A percentile compares a stretch with the other conserved stretches of the same genome.
Evolutionary conservation across 2,113 vertebrate species (phyloP).

Genomic region (Chitala chitala): DNA sequence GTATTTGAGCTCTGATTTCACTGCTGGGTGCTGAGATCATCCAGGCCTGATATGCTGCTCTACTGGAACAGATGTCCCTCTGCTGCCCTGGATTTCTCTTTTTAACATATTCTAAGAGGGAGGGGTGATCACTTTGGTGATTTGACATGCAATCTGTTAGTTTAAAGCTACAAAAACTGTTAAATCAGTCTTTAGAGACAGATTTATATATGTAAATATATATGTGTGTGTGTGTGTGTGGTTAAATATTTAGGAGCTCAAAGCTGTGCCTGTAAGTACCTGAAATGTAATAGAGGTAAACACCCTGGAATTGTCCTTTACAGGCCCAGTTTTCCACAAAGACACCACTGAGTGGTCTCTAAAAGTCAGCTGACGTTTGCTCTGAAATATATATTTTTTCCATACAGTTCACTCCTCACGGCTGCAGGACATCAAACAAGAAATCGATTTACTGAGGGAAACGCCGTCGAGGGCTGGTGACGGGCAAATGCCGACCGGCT

Average conservation of each 20-base stretch:
- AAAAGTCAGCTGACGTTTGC: not conserved
- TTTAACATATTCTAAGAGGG: not conserved
- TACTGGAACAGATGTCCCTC: not conserved
- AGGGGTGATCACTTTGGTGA: not conserved
- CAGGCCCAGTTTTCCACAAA: not conserved
- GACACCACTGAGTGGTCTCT: not conserved
- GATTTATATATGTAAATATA: not conserved
- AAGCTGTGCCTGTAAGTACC: not conserved
- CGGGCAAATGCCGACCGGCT: not conserved
- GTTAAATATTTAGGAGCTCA: not conserved
- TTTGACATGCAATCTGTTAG: not conserved
- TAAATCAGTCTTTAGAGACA: not conserved
- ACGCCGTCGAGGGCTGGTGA: not conserved
- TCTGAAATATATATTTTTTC: not conserved
- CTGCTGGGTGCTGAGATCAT: not conserved
- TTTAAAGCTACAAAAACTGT: not conserved
- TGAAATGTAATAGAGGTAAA: not conserved
- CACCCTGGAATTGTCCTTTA: not conserved
- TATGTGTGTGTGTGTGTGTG: not conserved
- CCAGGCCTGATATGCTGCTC: not conserved
- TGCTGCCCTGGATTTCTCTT: not conserved
- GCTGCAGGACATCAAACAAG: not conserved
- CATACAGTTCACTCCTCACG: not conserved
- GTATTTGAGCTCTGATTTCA: not conserved
- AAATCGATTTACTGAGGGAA: constrained; percentile 8